phyloP scores from a whole-genome alignment of 2,113 vertebrate genomes.

The Scomber japonicus region DNA sequence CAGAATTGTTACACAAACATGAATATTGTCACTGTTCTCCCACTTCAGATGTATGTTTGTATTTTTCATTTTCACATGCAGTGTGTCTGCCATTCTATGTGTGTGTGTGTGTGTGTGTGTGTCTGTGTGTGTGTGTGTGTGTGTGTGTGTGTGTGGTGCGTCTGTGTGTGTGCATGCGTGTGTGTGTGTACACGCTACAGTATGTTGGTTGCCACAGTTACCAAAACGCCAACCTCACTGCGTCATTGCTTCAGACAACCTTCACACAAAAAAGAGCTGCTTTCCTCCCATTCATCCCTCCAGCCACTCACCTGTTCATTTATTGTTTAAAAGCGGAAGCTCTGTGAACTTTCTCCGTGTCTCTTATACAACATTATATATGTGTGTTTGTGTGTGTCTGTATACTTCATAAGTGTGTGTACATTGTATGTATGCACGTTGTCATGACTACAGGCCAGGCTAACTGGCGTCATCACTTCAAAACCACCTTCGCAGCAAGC shows the following conservation, averaged over 20 bases:
- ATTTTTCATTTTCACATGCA: constrained; percentile 44
- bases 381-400: constrained; percentile 22
- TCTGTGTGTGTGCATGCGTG: constrained; percentile 12
- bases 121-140: constrained; percentile 14
- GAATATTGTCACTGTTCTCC: constrained; percentile 57
- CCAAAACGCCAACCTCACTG: constrained; percentile 81
- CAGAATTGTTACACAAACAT: constrained; percentile 23
- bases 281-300: constrained; percentile 54
- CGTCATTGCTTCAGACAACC: constrained; percentile 75
- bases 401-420: constrained; percentile 37
- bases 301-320: constrained; percentile 59
- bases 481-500: constrained; percentile 79
- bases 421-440: constrained; percentile 71
- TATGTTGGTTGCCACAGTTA: constrained; percentile 79
- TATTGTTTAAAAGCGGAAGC: constrained; percentile 53
- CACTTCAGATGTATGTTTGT: constrained; percentile 59
- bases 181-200: constrained; percentile 33
- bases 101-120: constrained; percentile 20
- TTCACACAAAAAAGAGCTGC: constrained; percentile 63
- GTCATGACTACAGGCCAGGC: constrained; percentile 67
- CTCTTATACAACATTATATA: constrained; percentile 39
- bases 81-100: constrained; percentile 20
- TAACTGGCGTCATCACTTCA: constrained; percentile 78
- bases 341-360: constrained; percentile 10
- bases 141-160: constrained; percentile 39